Conservation (phyloP, 2,113 vertebrate genomes). For the Nymphicus hollandicus region DNA sequence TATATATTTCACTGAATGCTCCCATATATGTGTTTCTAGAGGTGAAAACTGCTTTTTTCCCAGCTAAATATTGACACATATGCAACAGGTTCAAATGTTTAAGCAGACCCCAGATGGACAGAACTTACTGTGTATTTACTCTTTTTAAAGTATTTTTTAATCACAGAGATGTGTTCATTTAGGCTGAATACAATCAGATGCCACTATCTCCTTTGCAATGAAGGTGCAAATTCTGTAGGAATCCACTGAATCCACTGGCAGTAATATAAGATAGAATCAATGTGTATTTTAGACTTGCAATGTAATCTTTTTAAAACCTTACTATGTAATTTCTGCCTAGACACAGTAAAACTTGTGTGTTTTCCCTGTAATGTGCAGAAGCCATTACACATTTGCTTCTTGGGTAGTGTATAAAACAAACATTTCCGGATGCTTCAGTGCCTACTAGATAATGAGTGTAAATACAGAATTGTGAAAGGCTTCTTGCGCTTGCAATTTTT, state of each 20-base stretch:
- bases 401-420: background rate
- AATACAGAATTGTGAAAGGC: background rate
- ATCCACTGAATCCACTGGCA: background rate
- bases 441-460: background rate
- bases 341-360: background rate
- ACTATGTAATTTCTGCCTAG: background rate
- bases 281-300: background rate
- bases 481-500: background rate
- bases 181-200: background rate
- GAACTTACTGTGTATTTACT: background rate
- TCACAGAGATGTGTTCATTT: background rate
- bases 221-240: background rate
- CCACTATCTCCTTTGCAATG: background rate
- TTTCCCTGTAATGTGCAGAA: background rate
- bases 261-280: background rate
- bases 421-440: background rate
- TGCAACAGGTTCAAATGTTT: background rate
- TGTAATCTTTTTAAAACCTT: background rate
- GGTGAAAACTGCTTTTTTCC: background rate
- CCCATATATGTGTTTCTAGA: background rate
- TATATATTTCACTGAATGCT: background rate
- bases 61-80: background rate
- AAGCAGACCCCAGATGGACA: background rate
- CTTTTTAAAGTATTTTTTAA: background rate
- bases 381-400: background rate